phyloP scores from a whole-genome alignment of 2,888 invertebrate genomes.

The Pseudoips prasinana region DNA sequence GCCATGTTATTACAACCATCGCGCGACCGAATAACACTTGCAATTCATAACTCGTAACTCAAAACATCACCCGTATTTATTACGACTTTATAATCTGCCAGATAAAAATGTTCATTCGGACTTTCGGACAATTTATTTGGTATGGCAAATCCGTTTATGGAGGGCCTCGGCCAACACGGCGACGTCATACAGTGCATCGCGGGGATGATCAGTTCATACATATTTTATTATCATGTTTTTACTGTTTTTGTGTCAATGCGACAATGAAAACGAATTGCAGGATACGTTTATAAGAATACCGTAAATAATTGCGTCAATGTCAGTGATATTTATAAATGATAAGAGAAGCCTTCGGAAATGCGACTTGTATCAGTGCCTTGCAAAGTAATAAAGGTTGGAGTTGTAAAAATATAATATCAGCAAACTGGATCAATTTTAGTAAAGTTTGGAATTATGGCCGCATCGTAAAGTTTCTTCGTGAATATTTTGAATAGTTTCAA shows the following conservation, averaged over 20 bases:
- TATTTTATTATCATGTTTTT: constrained; percentile 45
- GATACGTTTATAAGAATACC: constrained; percentile 32
- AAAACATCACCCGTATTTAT: constrained; percentile 34
- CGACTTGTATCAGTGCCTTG: too few relatives aligned
- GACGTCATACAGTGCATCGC: constrained; percentile 16
- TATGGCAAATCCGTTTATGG: constrained; percentile 27
- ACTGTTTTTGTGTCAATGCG: constrained; percentile 43
- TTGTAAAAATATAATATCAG: too few relatives aligned
- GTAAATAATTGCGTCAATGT: constrained; percentile 25
- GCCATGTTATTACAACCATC: constrained; percentile 16
- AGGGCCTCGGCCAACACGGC: constrained; percentile 6
- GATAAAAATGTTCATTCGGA: constrained; percentile 31
- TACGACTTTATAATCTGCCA: constrained; percentile 41
- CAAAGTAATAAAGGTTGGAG: too few relatives aligned
- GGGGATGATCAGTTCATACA: constrained; percentile 34
- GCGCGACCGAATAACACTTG: constrained; percentile 18
- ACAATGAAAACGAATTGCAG: constrained; percentile 28
- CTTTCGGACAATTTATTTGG: constrained; percentile 40
- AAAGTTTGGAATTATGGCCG: constrained; percentile 28
- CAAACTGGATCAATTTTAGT: too few relatives aligned
- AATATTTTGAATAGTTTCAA: too few relatives aligned
- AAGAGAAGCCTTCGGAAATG: constrained; percentile 15
- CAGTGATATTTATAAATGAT: constrained; percentile 18
- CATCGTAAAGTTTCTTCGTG: constrained; percentile 11
- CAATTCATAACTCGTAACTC: too few relatives aligned